phyloP scores from a whole-genome alignment of 2,888 invertebrate species.

The Agrochola circellaris region DNA sequence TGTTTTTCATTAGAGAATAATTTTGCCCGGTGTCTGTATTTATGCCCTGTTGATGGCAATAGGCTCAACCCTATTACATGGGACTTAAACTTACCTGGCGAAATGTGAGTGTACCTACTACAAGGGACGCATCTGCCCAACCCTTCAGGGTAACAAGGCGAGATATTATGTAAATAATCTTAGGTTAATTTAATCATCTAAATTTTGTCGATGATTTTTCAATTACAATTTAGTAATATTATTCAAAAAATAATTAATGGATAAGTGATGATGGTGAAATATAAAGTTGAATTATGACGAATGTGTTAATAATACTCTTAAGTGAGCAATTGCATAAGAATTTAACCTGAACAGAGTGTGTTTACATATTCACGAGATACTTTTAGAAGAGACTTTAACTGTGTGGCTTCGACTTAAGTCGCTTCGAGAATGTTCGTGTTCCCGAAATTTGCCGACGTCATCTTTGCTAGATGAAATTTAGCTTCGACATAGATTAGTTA shows the following conservation, averaged over 20 bases:
- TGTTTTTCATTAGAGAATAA: not conserved
- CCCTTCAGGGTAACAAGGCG: too few relatives aligned
- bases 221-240: not conserved
- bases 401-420: slow-evolving; percentile 19
- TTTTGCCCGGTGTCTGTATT: too few relatives aligned
- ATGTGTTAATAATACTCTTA: not conserved
- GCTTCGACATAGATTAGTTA: slow-evolving; percentile 40
- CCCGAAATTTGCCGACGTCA: slow-evolving; percentile 51
- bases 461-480: slow-evolving; percentile 43
- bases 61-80: too few relatives aligned
- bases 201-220: not conserved
- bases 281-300: not conserved
- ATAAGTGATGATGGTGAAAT: not conserved
- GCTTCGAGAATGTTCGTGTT: slow-evolving; percentile 39
- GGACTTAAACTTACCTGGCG: too few relatives aligned
- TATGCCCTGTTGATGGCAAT: too few relatives aligned
- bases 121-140: too few relatives aligned
- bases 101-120: too few relatives aligned
- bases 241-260: not conserved
- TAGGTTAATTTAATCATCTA: not conserved
- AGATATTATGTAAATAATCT: not conserved
- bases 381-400: not conserved
- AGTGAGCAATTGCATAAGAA: not conserved
- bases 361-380: not conserved
- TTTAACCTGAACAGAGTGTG: not conserved